Conservation (phyloP, 2,797 vertebrate genomes). For the Antrozous pallidus region DNA sequence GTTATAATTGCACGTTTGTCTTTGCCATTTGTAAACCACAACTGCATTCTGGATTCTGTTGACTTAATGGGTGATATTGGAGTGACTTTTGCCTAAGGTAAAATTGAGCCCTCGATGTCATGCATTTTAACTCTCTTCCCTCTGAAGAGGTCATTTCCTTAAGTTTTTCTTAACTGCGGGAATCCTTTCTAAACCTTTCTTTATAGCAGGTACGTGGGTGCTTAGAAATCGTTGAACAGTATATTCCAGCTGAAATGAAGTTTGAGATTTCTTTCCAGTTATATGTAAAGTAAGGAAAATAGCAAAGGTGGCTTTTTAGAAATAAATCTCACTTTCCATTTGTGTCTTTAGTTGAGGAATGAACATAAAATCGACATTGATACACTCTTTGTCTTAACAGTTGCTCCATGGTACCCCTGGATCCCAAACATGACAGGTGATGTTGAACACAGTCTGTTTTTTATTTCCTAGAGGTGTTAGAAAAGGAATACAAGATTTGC, state of each 20-base stretch:
- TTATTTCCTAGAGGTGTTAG: background rate
- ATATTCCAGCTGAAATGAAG: conserved; percentile 4
- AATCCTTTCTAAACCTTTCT: conserved; percentile 34
- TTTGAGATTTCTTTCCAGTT: conserved; percentile 55
- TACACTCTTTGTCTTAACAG: background rate
- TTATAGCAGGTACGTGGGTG: background rate
- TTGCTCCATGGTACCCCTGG: background rate
- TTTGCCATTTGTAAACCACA: conserved; percentile 25
- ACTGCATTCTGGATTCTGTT: background rate
- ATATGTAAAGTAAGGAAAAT: conserved; percentile 57
- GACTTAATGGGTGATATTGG: background rate
- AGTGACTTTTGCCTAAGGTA: background rate
- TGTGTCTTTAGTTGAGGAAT: conserved; percentile 71
- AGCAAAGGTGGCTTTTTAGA: conserved; percentile 71
- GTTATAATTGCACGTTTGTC: background rate
- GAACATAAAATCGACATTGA: conserved; percentile 49
- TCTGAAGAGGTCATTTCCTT: conserved; percentile 52
- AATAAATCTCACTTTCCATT: conserved; percentile 75
- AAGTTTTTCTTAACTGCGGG: conserved; percentile 21
- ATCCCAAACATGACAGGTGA: background rate
- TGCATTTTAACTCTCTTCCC: conserved; percentile 4
- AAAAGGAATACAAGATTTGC: background rate
- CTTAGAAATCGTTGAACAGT: conserved; percentile 46
- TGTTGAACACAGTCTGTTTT: background rate
- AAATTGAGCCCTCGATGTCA: background rate